Evolutionary conservation across 2,797 vertebrate species (phyloP).

Genomic region (Poecilia wingei): DNA sequence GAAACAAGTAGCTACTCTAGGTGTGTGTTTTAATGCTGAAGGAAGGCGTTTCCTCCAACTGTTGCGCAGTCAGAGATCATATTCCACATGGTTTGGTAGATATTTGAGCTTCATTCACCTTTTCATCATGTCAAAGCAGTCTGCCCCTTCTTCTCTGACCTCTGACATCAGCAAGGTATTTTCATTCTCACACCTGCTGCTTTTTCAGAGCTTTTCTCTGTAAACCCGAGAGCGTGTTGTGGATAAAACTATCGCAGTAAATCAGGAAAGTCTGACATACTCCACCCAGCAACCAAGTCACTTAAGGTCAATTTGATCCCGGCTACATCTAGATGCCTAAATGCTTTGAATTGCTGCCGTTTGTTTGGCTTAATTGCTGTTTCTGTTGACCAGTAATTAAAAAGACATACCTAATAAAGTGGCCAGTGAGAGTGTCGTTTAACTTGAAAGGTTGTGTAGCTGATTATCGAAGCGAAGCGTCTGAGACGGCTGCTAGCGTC

Average conservation of each 20-base stretch:
- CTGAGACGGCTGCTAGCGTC: conserved; percentile 3
- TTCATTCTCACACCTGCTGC: background rate
- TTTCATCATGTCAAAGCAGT: background rate
- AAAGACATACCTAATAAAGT: background rate
- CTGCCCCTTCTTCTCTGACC: background rate
- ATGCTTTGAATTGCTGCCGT: background rate
- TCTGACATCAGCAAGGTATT: background rate
- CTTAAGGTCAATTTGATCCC: background rate
- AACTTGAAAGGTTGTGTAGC: background rate
- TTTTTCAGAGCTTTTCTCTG: background rate
- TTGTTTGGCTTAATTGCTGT: background rate
- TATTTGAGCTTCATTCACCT: background rate
- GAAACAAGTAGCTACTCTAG: background rate
- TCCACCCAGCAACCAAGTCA: background rate
- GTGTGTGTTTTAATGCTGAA: background rate
- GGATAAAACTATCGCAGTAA: background rate
- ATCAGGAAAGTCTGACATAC: background rate
- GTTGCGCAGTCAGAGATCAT: background rate
- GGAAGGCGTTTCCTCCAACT: background rate
- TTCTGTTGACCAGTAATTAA: background rate
- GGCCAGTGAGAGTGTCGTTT: no score
- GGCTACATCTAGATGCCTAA: background rate
- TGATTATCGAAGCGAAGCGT: background rate
- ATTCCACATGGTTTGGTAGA: background rate
- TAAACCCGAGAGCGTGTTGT: background rate